These are phyloP conservation scores for Ornithoptera priamus DNA, from an alignment of 2,888 invertebrate genomes.

Conservation along the genomic window DNA sequence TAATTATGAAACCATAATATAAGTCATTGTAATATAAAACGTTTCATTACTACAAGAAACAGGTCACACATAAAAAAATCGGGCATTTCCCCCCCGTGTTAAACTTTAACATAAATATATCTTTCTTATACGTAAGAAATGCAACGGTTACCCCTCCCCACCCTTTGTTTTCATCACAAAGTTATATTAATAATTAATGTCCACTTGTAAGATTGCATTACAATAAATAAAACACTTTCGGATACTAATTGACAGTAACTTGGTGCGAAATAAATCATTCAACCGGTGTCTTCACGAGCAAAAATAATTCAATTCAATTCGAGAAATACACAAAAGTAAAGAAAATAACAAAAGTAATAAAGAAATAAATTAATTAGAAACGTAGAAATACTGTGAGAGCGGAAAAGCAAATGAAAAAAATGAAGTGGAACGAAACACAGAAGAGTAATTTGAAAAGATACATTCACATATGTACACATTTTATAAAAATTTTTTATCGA, in stretches of 20 bases:
- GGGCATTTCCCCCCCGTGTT: no score
- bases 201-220: no score
- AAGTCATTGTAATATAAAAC: no score
- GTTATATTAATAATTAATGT: no score
- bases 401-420: constrained; percentile 31
- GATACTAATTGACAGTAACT: constrained; percentile 36
- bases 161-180: no score
- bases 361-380: constrained; percentile 20
- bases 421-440: constrained; percentile 18
- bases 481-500: constrained; percentile 33
- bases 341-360: background rate
- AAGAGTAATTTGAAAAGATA: constrained; percentile 13
- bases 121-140: no score
- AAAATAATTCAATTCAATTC: background rate
- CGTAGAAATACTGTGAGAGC: constrained; percentile 19
- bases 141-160: no score
- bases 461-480: constrained; percentile 20
- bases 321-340: background rate
- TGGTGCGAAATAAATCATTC: background rate
- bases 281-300: constrained; percentile 1
- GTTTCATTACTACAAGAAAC: no score
- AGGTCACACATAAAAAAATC: no score
- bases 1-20: no score
- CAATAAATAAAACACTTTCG: constrained; percentile 15
- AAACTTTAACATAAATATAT: no score